Evolutionary conservation across 2,888 invertebrate genomes (phyloP), one percentile per base, ranked within the genome.

Genomic region (Torymus texanus): DNA sequence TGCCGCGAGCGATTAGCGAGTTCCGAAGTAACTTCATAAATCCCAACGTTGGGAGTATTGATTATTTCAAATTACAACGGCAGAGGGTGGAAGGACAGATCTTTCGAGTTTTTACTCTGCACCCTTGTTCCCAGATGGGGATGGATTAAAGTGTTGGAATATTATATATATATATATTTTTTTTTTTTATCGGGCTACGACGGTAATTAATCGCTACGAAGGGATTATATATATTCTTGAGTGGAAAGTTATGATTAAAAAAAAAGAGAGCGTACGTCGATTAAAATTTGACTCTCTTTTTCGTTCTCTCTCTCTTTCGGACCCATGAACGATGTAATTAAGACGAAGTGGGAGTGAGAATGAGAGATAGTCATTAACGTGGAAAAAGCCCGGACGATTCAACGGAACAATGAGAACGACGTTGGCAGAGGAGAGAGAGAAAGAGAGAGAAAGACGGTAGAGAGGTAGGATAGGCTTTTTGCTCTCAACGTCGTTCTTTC

Each of bases 281-380:
- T 87, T 84, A 85, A 86, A 86, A 86, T 85, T 86, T 84, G 84
- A 88, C 86, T 21, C 21, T 21, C 2, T 21, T 2, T 2, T 2
- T 21, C 21, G 21, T 21, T n/a, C n/a, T n/a, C n/a, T n/a, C n/a
- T n/a, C 21, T 21, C 41, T 41, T 8, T 41, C 80, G 81, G 84
- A 86, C 85, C 85, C 84, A 85, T 86, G 85, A 86, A 84, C 84
- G 85, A 85, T 82, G 86, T 85, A 85, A 88, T 87, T 87, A 87
- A 86, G 82, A 81, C 75, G 78, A 41, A 41, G 41, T 8, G 21
- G 1, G 21, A 21, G 2, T 2, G 21, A 41, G 41, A 5, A 8
- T 1, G 41, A 5, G 41, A 41, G 41, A 41, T 41, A 83, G 84
- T 85, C 86, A 86, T 88, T 86, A 87, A 86, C 84, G 82, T 68